Evolutionary conservation across 2,797 vertebrate species (phyloP), one percentile per base, ranked within the genome.

Genomic region (Muscicapa comitata): DNA sequence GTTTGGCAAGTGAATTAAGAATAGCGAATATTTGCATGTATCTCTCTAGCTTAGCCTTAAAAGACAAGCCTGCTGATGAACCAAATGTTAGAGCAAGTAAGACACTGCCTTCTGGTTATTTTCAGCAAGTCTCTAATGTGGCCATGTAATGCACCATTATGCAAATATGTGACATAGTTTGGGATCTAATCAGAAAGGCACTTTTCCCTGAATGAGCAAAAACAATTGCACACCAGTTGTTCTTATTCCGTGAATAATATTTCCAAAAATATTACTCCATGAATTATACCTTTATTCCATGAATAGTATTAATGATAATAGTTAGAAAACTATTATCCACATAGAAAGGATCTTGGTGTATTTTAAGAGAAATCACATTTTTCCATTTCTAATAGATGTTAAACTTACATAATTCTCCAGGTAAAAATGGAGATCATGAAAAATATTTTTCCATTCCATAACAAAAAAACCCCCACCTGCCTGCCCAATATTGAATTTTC

Each of bases 211-310:
- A 91, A 90, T 6, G 2, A 79, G 13, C 38, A 65, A 85, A 87
- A 83, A 9, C 51, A 84, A 25, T 61, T 94, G 35, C 81, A 81
- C 33, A 76, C 5, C 31, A 57, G 48, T 84, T 90, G 29, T 84
- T 94, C 42, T 45, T 71, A 51, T 55, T 91, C 38, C 53, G 61
- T 77, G 45, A 96, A 92, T 81, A 96, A 90, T 50, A 50, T 79
- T 88, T 94, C 31, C 18, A 92, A 82, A 93, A 93, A 85, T 94
- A 80, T 40, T 62, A 45, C 31, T 82, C 37, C 17, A 33, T 62
- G 10, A 86, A 62, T 87, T 79, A 50, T 87, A 62, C 17, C 50
- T 25, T 61, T 77, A 53, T 88, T 71, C 45, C 25, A 77, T 50
- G 28, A 84, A 68, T 81, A 92, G 48, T 75, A 65, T 75, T 78